These are phyloP conservation scores for Frankliniella fusca DNA, from an alignment of 2,888 invertebrate species.

Conservation along the genomic window DNA sequence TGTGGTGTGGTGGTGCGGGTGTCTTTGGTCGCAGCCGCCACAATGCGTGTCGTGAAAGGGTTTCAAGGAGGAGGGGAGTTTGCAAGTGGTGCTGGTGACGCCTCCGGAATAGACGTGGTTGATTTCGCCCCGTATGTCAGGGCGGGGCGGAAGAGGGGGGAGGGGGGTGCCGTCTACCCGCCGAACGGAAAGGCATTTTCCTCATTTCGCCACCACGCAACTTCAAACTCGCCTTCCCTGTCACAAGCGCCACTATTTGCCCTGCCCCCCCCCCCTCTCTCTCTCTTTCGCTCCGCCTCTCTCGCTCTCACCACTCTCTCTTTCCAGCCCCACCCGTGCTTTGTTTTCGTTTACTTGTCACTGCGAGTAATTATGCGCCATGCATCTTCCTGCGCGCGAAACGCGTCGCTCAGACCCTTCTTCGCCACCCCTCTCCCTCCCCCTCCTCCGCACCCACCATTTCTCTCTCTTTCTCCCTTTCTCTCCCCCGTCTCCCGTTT, in stretches of 20 bases:
- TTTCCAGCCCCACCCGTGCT: background rate
- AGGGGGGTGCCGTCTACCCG: too few species aligned
- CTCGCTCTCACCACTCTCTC: background rate
- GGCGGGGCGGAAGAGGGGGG: too few species aligned
- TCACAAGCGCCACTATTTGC: background rate
- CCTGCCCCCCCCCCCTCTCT: background rate
- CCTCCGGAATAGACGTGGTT: too few species aligned
- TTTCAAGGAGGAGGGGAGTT: too few species aligned
- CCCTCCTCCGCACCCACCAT: background rate
- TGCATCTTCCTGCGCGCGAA: background rate
- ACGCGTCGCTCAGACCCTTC: background rate
- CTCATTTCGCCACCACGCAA: too few species aligned
- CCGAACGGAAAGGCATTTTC: too few species aligned
- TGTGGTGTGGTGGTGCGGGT: too few species aligned
- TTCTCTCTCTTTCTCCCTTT: background rate
- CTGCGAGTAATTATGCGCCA: slow-evolving; percentile 6
- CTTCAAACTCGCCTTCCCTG: background rate
- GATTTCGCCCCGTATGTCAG: too few species aligned
- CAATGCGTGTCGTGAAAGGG: too few species aligned
- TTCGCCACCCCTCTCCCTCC: background rate
- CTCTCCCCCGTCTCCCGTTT: background rate
- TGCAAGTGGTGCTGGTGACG: too few species aligned
- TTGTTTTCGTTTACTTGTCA: slow-evolving; percentile 10
- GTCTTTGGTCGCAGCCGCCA: too few species aligned
- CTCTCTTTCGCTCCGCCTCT: background rate